These are phyloP conservation scores for Caenorhabditis sp. DNA, from an alignment of 2,888 invertebrate genomes.

Conservation along the genomic window DNA sequence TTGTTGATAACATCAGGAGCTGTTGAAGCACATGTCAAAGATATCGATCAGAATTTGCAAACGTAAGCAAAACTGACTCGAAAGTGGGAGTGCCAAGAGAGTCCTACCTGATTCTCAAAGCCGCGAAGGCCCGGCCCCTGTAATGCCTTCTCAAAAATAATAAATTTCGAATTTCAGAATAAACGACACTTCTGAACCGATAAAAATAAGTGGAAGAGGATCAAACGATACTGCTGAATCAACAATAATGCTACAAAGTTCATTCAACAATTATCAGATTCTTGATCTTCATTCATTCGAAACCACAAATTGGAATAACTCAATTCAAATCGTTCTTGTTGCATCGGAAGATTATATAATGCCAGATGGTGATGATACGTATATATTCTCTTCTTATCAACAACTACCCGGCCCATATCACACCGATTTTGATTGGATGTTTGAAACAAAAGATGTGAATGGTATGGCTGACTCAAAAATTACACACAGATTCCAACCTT, in stretches of 20 bases:
- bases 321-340: slow-evolving; percentile 43
- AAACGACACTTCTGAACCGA: slow-evolving; percentile 14
- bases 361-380: slow-evolving; percentile 26
- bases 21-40: slow-evolving; percentile 48
- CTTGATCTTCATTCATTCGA: slow-evolving; percentile 54
- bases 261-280: slow-evolving; percentile 37
- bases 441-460: slow-evolving; percentile 12
- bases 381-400: slow-evolving; percentile 52
- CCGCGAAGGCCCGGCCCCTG: too few relatives aligned
- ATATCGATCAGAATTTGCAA: slow-evolving; percentile 33
- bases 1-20: slow-evolving; percentile 53
- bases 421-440: slow-evolving; percentile 40
- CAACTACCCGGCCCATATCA: slow-evolving; percentile 49
- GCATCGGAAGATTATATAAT: slow-evolving; percentile 25
- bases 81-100: too few relatives aligned
- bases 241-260: slow-evolving; percentile 20
- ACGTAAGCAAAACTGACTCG: too few relatives aligned
- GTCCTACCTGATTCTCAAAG: too few relatives aligned
- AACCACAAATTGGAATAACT: slow-evolving; percentile 57
- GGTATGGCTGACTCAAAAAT: too few relatives aligned
- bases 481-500: too few relatives aligned
- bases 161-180: slow-evolving; percentile 18
- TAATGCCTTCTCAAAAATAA: too few relatives aligned
- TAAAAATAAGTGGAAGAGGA: slow-evolving; percentile 17
- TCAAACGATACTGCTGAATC: slow-evolving; percentile 11